Evolutionary conservation across 1,140 invertebrate species (phyloP).

Genomic region (Tetragnatha versicolor): DNA sequence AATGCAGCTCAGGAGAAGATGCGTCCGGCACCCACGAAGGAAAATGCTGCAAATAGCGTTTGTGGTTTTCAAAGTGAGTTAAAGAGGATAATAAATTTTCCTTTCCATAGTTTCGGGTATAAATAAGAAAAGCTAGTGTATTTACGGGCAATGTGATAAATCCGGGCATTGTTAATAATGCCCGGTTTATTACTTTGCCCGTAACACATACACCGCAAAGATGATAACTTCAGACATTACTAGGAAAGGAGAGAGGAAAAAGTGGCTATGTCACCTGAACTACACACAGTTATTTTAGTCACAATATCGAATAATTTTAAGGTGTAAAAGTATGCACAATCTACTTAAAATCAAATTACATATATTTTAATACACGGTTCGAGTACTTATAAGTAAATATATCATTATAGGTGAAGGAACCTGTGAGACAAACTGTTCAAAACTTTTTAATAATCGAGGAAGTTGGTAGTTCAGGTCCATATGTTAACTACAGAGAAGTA

Average conservation of each 20-base stretch:
- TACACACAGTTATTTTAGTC: too few relatives aligned
- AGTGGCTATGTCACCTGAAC: too few relatives aligned
- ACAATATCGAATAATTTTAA: too few relatives aligned
- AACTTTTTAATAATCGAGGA: slow-evolving; percentile 70
- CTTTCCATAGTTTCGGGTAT: too few relatives aligned
- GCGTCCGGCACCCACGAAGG: slow-evolving; percentile 19
- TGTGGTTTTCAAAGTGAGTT: slow-evolving; percentile 46
- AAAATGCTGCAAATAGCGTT: slow-evolving; percentile 58
- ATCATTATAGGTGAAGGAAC: slow-evolving; percentile 42
- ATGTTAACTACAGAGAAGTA: slow-evolving; percentile 71
- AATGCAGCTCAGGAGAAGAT: slow-evolving; percentile 55
- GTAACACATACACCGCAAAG: too few relatives aligned
- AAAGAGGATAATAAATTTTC: background rate
- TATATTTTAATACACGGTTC: background rate
- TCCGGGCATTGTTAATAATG: too few relatives aligned
- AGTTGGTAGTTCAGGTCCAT: slow-evolving; percentile 68
- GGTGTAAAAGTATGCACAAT: background rate
- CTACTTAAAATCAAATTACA: background rate
- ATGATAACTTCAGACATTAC: too few relatives aligned
- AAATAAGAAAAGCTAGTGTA: too few relatives aligned
- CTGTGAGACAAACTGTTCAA: slow-evolving; percentile 60
- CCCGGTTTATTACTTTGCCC: too few relatives aligned
- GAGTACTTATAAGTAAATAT: too few relatives aligned
- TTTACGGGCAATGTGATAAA: too few relatives aligned
- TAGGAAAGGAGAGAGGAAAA: too few relatives aligned